Evolutionary conservation across 2,797 vertebrate genomes (phyloP).

Genomic region (Hybognathus amarus): DNA sequence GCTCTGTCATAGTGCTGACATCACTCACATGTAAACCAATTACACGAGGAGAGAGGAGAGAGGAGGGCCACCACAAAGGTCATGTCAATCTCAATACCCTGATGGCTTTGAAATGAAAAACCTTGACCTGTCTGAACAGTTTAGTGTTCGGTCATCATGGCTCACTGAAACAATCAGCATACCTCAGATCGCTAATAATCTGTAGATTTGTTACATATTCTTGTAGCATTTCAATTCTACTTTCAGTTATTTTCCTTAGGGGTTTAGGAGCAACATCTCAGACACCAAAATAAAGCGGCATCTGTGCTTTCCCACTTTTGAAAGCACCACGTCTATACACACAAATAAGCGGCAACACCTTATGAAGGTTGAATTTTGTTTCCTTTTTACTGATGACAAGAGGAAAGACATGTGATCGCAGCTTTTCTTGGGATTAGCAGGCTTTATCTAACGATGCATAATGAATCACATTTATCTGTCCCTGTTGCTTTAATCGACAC

Average conservation of each 20-base stretch:
- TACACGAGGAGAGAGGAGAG: constrained; percentile 33
- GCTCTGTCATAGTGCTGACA: constrained; percentile 49
- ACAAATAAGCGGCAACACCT: constrained; percentile 31
- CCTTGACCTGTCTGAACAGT: constrained; percentile 58
- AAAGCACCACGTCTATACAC: background rate
- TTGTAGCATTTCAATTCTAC: background rate
- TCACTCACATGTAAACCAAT: constrained; percentile 59
- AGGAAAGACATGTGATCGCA: constrained; percentile 45
- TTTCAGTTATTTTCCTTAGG: too few relatives aligned
- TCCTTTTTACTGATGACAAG: constrained; percentile 33
- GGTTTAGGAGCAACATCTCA: background rate
- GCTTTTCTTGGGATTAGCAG: constrained; percentile 48
- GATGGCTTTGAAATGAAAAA: constrained; percentile 61
- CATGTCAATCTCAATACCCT: constrained; percentile 54
- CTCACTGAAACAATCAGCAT: constrained; percentile 35
- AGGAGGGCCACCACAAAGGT: constrained; percentile 46
- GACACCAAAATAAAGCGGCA: background rate
- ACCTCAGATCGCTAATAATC: background rate
- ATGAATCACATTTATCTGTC: constrained; percentile 47
- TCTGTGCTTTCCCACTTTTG: background rate
- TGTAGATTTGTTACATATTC: background rate
- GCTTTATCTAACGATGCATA: constrained; percentile 45
- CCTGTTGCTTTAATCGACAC: constrained; percentile 45
- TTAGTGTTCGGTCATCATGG: constrained; percentile 53
- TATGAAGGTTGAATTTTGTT: constrained; percentile 44